These are phyloP conservation scores for Campoletis sonorensis DNA, from an alignment of 1,140 invertebrate genomes.

Conservation along the genomic window DNA sequence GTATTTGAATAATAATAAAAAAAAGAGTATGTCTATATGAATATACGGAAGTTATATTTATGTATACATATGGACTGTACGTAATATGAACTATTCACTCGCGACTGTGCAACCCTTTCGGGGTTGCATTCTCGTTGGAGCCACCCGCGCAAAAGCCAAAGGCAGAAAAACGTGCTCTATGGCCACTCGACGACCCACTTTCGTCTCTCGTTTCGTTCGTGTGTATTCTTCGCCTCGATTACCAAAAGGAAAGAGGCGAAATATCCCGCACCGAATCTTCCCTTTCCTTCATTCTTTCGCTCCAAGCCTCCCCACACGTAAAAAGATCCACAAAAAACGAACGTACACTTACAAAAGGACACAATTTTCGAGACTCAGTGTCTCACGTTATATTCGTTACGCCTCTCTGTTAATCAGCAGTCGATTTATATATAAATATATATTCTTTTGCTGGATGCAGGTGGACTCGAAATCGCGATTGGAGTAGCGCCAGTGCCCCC, in stretches of 20 bases:
- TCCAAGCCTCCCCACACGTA: neutral
- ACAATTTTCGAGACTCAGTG: neutral
- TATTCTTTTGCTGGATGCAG: conserved; percentile 35
- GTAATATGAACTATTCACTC: conserved; percentile 5
- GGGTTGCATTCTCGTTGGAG: conserved; percentile 6
- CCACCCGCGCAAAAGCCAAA: neutral
- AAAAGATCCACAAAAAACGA: neutral
- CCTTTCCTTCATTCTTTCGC: neutral
- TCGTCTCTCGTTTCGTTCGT: conserved; percentile 38
- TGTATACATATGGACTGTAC: neutral
- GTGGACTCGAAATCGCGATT: conserved; percentile 61
- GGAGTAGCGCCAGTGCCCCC: conserved; percentile 60
- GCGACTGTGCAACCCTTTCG: conserved; percentile 20
- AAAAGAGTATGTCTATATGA: neutral
- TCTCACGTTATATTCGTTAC: neutral
- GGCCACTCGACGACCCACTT: conserved; percentile 57
- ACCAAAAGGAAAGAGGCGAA: conserved; percentile 47
- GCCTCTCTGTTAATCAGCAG: neutral
- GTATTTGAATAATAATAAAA: neutral
- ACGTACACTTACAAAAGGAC: conserved; percentile 4
- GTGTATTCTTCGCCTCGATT: conserved; percentile 34
- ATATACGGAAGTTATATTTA: neutral
- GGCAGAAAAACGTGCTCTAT: conserved; percentile 28
- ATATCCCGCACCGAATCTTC: conserved; percentile 33
- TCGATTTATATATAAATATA: neutral